phyloP scores from a whole-genome alignment of 2,797 vertebrate genomes.

The Mus caroli region DNA sequence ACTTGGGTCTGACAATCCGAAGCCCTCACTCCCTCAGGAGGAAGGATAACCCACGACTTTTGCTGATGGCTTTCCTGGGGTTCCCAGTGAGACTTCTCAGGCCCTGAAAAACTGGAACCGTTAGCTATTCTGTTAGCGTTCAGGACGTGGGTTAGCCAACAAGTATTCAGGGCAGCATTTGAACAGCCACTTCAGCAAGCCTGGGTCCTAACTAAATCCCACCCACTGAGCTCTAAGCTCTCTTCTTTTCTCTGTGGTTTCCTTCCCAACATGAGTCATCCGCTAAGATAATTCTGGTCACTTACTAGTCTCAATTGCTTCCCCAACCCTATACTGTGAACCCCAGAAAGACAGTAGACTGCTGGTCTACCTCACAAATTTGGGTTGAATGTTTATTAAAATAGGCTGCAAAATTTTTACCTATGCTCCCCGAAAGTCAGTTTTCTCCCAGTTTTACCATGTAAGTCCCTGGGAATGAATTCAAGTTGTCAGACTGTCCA shows the following conservation, averaged over 20 bases:
- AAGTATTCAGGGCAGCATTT: not conserved
- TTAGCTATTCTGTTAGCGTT: not conserved
- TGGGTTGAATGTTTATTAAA: too few relatives aligned
- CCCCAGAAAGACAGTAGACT: not conserved
- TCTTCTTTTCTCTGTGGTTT: slow-evolving; percentile 47
- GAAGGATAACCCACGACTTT: not conserved
- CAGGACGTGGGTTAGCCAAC: not conserved
- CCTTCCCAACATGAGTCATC: not conserved
- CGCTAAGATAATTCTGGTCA: slow-evolving; percentile 52
- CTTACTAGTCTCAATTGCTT: slow-evolving; percentile 36
- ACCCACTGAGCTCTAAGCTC: not conserved
- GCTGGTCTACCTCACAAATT: not conserved
- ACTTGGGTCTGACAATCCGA: not conserved
- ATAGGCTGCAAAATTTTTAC: too few relatives aligned
- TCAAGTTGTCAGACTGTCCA: not conserved
- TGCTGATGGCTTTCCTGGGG: not conserved
- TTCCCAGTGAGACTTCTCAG: not conserved
- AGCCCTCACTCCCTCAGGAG: not conserved
- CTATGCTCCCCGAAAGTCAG: not conserved
- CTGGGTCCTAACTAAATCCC: not conserved
- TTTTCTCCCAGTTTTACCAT: not conserved
- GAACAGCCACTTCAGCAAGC: not conserved
- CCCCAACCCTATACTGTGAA: not conserved
- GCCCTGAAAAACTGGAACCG: not conserved
- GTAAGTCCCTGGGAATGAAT: not conserved